Evolutionary conservation across 2,797 vertebrate species (phyloP), one percentile per base, ranked within the genome.

Genomic region (Kryptolebias ocellatus): DNA sequence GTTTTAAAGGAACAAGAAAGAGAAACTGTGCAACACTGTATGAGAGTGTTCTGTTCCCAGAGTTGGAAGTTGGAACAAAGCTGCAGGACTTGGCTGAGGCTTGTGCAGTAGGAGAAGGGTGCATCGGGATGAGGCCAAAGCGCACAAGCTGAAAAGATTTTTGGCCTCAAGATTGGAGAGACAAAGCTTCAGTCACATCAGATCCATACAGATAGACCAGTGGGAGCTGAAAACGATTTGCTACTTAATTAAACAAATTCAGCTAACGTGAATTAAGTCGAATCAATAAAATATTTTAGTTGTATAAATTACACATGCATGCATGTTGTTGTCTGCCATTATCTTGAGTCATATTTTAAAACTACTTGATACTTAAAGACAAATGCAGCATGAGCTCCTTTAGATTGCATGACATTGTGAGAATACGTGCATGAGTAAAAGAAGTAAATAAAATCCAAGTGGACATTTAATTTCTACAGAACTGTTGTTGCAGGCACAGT

Each of bases 51-150:
- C 53, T 61, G 60, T 81, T 67, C 75, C 31, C 53, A 64, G 59
- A 78, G 60, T 70, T 51, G 79, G 67, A 85, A 81, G 80, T 71
- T 80, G 68, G 70, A 74, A 79, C 72, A 76, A 65, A 78, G 75
- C 75, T 84, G 70, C 76, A 72, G 83, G 80, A 80, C 80, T 86
- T 87, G 80, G 79, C 70, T 14, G 1, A 60, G 34, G 74, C 64
- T 73, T 76, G 67, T 64, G 74, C 67, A 76, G 80, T 24, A 76
- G 83, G 67, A 79, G 73, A 81, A 60, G 65, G 27, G 64, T 70
- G 75, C 76, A 81, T 80, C 68, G 62, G 46, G 52, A 79, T 71
- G 76, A 75, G 46, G 85, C 89, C 90, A 91, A 91, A 80, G 72
- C 74, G 89, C 84, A 90, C 89, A 91, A 85, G 61, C 85, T 47